Conservation (phyloP, 2,113 vertebrate species). For the Crypturellus undulatus region DNA sequence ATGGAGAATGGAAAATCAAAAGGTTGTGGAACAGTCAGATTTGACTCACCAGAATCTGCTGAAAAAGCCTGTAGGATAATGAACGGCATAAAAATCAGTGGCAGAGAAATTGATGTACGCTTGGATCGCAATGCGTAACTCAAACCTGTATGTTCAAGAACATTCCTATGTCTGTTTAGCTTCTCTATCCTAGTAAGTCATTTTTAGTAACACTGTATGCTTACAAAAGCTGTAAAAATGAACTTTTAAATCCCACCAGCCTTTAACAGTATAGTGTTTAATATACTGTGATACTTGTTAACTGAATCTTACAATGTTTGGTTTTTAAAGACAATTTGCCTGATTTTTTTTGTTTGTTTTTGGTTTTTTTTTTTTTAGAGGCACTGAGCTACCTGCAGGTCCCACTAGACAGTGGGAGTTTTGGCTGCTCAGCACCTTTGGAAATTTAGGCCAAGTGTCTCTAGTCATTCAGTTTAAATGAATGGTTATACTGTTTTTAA, state of each 20-base stretch:
- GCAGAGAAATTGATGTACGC: conserved; percentile 97
- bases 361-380: conserved; percentile 71
- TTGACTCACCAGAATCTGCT: conserved; percentile 94
- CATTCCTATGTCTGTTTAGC: conserved; percentile 87
- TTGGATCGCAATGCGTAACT: conserved; percentile 93
- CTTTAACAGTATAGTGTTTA: conserved; percentile 86
- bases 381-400: conserved; percentile 55
- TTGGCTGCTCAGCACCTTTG: conserved; percentile 65
- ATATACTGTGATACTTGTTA: conserved; percentile 85
- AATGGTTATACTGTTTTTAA: conserved; percentile 96
- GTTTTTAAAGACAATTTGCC: conserved; percentile 89
- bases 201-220: conserved; percentile 84
- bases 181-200: conserved; percentile 92
- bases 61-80: conserved; percentile 97
- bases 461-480: conserved; percentile 91
- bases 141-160: conserved; percentile 77
- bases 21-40: conserved; percentile 96
- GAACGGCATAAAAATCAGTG: conserved; percentile 98
- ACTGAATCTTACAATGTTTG: conserved; percentile 82
- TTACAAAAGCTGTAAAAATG: conserved; percentile 81
- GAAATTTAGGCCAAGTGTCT: conserved; percentile 85
- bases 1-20: conserved; percentile 99
- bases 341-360: conserved; percentile 52
- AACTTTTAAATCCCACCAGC: conserved; percentile 84
- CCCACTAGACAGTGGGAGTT: neutral